phyloP scores from a whole-genome alignment of 1,140 invertebrate species.

The Rhynchophorus ferrugineus region DNA sequence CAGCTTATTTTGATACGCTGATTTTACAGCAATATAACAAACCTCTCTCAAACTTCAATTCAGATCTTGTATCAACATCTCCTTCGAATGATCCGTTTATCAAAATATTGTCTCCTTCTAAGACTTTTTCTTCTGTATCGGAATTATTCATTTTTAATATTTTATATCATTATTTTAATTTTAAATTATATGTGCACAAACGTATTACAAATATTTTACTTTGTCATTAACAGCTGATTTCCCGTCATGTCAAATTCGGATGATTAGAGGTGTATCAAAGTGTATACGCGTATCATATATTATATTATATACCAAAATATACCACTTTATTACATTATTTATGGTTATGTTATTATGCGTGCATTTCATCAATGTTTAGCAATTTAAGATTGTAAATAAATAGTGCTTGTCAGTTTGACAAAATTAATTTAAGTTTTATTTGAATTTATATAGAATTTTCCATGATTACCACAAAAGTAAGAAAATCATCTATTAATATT shows the following conservation, averaged over 20 bases:
- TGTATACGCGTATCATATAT: no score
- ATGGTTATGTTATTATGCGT: no score
- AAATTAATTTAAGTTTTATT: neutral
- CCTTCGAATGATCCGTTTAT: conserved; percentile 28
- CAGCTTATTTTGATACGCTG: conserved; percentile 2
- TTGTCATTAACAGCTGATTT: no score
- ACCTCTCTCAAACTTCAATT: conserved; percentile 46
- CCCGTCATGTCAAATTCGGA: no score
- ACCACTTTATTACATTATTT: no score
- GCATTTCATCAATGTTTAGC: no score
- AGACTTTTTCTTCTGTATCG: conserved; percentile 27
- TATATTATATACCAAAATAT: no score
- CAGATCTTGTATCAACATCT: conserved; percentile 37
- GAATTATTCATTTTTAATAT: conserved; percentile 25
- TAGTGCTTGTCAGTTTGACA: neutral
- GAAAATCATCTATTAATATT: no score
- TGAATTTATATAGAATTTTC: neutral
- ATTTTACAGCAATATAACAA: conserved; percentile 14
- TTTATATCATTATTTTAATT: conserved; percentile 3
- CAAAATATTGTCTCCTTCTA: conserved; percentile 29
- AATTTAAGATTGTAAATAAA: no score
- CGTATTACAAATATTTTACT: no score
- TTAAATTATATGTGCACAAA: neutral
- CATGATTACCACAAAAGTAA: no score
- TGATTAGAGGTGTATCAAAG: no score